Evolutionary conservation across 37 sponge, comb jelly and placozoan genomes (phyloP).

Genomic region (Ephydatia muelleri): DNA sequence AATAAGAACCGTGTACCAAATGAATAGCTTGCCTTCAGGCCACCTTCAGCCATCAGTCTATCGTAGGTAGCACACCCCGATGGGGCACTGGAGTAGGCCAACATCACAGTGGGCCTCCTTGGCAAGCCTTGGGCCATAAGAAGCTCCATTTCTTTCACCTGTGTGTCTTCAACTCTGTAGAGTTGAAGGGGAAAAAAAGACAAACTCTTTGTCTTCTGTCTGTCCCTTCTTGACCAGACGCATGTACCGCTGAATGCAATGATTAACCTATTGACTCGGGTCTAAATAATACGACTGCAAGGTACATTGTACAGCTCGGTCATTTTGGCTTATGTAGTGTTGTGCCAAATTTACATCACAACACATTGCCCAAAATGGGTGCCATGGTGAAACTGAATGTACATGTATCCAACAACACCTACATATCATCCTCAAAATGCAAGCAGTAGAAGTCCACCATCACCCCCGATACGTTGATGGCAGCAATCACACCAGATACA

Average conservation of each 20-base stretch:
- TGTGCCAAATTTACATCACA: background rate
- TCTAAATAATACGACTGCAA: too few relatives aligned
- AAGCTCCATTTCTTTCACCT: background rate
- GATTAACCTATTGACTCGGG: too few relatives aligned
- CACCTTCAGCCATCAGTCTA: background rate
- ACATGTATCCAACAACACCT: background rate
- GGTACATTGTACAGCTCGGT: too few relatives aligned
- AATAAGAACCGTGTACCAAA: background rate
- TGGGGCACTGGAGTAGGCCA: background rate
- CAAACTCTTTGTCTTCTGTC: background rate
- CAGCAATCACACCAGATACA: conserved; percentile 59
- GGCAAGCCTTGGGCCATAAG: background rate
- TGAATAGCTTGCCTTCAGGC: background rate
- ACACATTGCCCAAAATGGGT: background rate
- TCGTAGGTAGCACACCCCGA: background rate
- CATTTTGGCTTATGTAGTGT: background rate
- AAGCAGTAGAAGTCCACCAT: conserved; percentile 52
- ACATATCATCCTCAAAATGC: conserved; percentile 70
- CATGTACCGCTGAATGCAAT: too few relatives aligned
- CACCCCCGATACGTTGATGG: conserved; percentile 54
- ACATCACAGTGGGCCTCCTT: background rate
- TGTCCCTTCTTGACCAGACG: too few relatives aligned
- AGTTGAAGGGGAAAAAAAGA: background rate
- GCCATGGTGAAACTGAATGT: conserved; percentile 13
- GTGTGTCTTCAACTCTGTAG: background rate